phyloP scores from a whole-genome alignment of 2,113 vertebrate species.

The Neolamprologus ventralis region DNA sequence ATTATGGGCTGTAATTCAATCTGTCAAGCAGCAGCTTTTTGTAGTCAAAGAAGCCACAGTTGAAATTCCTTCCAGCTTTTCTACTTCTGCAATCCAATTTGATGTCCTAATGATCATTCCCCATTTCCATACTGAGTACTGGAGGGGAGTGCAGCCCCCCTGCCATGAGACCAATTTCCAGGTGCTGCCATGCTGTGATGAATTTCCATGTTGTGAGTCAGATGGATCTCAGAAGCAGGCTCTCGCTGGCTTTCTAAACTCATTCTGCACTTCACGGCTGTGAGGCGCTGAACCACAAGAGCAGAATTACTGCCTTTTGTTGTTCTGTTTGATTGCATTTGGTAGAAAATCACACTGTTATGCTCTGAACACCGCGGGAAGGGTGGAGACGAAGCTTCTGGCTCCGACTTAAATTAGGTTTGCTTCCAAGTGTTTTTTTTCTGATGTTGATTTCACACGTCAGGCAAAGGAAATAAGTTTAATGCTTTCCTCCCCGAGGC shows the following conservation, averaged over 20 bases:
- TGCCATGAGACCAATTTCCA: background rate
- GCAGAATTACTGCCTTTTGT: background rate
- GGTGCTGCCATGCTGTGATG: constrained; percentile 7
- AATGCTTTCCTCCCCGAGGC: background rate
- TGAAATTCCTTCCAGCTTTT: background rate
- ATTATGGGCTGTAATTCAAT: constrained; percentile 1
- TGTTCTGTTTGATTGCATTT: background rate
- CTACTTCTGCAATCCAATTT: constrained; percentile 14
- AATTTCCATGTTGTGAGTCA: background rate
- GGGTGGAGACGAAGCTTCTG: background rate
- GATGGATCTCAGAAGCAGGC: background rate
- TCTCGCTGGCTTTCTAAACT: background rate
- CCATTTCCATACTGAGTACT: background rate
- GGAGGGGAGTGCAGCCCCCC: background rate
- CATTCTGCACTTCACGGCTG: background rate
- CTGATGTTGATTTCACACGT: background rate
- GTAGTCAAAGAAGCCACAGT: background rate
- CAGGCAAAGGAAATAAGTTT: background rate
- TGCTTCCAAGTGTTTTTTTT: background rate
- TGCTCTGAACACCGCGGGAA: background rate
- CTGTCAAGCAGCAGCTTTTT: constrained; percentile 14
- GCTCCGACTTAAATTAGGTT: background rate
- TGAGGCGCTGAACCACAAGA: background rate
- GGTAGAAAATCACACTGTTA: background rate
- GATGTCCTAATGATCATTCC: constrained; percentile 16